Conservation (phyloP, 1,140 invertebrate genomes). For the Pantala flavescens region DNA sequence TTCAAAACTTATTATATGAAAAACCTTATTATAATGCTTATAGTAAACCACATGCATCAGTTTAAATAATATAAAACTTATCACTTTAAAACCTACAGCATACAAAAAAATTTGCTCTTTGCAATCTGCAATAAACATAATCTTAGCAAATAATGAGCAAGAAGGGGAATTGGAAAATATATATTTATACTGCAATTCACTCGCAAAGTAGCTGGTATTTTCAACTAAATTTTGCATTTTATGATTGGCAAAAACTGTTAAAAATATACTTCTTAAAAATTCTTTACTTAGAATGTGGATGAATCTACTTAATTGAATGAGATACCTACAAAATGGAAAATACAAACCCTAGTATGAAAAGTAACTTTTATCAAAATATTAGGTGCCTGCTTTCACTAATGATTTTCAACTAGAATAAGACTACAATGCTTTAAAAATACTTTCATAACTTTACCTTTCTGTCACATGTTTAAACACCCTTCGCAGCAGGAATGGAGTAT, state of each 20-base stretch:
- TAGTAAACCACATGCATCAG: conserved; percentile 19
- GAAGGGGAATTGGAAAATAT: conserved; percentile 9
- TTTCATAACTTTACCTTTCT: conserved; percentile 4
- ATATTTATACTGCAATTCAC: conserved; percentile 7
- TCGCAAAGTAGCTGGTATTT: conserved; percentile 5
- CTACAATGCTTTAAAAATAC: background rate
- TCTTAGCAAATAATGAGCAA: conserved; percentile 10
- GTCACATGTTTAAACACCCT: conserved; percentile 2
- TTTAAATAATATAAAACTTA: conserved; percentile 16
- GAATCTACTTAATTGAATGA: conserved; percentile 5
- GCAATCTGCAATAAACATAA: conserved; percentile 13
- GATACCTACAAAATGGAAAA: background rate
- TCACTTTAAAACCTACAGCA: conserved; percentile 19
- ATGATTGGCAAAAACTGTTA: conserved; percentile 6
- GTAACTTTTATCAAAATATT: conserved; percentile 9
- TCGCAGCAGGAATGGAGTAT: background rate
- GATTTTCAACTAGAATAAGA: background rate
- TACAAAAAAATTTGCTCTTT: conserved; percentile 18
- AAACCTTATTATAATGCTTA: conserved; percentile 17
- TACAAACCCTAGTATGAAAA: conserved; percentile 10
- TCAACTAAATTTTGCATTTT: background rate
- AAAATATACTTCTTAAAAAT: background rate
- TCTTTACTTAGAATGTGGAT: conserved; percentile 7
- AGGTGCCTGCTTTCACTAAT: conserved; percentile 8
- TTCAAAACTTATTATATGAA: conserved; percentile 11